Evolutionary conservation across 2,888 invertebrate genomes (phyloP).

Genomic region (Stenotaenia linearis): DNA sequence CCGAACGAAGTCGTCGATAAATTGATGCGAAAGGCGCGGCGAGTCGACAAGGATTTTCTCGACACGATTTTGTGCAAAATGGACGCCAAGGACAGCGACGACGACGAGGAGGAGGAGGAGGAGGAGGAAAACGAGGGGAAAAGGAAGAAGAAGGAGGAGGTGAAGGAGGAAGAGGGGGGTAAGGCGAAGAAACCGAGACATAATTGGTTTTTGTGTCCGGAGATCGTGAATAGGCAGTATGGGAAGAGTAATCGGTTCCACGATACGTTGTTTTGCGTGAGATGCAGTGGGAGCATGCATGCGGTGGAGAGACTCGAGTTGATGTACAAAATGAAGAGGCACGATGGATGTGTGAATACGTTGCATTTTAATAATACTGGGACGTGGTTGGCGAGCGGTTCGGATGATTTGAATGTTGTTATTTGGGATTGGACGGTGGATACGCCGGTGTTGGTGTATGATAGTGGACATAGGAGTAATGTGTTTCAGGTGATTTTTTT

Average conservation of each 20-base stretch:
- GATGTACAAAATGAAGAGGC: conserved; percentile 67
- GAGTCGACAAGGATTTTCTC: neutral
- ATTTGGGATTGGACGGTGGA: conserved; percentile 87
- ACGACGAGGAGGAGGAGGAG: neutral
- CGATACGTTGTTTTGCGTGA: conserved; percentile 58
- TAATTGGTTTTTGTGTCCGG: conserved; percentile 61
- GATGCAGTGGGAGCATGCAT: conserved; percentile 74
- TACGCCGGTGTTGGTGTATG: conserved; percentile 59
- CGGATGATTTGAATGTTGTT: conserved; percentile 79
- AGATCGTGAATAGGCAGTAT: conserved; percentile 55
- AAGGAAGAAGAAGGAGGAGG: neutral
- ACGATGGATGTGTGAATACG: conserved; percentile 86
- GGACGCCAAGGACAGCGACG: neutral
- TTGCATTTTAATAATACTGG: conserved; percentile 80
- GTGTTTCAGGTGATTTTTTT: conserved; percentile 70
- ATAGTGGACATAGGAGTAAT: conserved; percentile 78
- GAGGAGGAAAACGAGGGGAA: neutral
- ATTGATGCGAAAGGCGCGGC: neutral
- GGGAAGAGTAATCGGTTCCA: conserved; percentile 51
- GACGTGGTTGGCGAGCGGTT: conserved; percentile 74
- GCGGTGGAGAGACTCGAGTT: conserved; percentile 74
- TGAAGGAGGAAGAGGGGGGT: neutral
- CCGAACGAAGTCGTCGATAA: neutral
- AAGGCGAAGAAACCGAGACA: conserved; percentile 54
- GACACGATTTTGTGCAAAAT: conserved; percentile 1